Percentiles rank a stretch among this genome's conserved stretches.
Conservation (phyloP, 2,113 vertebrate species). For the Theristicus caerulescens region DNA sequence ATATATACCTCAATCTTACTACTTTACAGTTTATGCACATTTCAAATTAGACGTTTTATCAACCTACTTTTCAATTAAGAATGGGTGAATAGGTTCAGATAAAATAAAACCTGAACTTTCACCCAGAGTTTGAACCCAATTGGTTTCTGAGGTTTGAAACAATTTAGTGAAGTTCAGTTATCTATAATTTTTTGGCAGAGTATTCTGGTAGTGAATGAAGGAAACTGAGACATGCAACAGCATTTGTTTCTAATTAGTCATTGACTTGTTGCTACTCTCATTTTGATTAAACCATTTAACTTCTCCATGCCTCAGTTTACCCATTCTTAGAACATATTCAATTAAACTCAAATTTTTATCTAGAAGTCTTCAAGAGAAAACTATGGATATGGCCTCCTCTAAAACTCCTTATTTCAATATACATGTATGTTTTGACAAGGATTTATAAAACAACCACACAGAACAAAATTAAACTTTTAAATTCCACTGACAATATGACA, state of each 20-base stretch:
- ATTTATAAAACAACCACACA: neutral
- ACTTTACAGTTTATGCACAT: conserved; percentile 44
- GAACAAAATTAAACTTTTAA: neutral
- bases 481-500: neutral
- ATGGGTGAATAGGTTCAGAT: conserved; percentile 14
- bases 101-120: conserved; percentile 42
- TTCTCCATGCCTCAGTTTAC: neutral
- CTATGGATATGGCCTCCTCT: neutral
- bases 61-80: conserved; percentile 47
- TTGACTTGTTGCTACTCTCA: neutral
- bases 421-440: neutral
- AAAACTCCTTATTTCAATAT: neutral
- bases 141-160: conserved; percentile 18
- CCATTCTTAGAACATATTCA: neutral
- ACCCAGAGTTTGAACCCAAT: neutral
- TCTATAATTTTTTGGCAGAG: conserved; percentile 6
- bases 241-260: neutral
- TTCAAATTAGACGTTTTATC: conserved; percentile 40
- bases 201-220: conserved; percentile 27
- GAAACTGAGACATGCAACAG: neutral
- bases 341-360: neutral
- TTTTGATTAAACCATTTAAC: neutral
- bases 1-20: neutral
- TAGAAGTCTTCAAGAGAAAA: neutral
- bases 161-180: conserved; percentile 15